These are phyloP conservation scores for Falco berigora DNA, from an alignment of 2,797 vertebrate genomes.

Conservation along the genomic window DNA sequence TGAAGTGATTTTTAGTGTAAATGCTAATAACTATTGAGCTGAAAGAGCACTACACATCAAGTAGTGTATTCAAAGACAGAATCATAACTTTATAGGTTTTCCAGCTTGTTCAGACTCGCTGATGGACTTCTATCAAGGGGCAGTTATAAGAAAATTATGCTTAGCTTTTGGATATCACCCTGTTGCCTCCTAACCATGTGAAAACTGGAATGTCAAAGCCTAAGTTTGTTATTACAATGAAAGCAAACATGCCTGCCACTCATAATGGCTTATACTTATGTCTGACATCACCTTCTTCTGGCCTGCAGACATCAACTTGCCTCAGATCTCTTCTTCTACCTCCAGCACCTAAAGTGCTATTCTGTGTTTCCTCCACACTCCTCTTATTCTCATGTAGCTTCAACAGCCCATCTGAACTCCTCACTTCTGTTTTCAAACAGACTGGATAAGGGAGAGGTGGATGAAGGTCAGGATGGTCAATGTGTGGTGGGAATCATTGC, in stretches of 20 bases:
- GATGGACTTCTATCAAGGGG: background rate
- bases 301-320: background rate
- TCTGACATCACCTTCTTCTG: background rate
- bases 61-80: background rate
- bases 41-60: background rate
- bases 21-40: background rate
- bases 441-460: background rate
- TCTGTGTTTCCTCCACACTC: background rate
- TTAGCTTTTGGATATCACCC: background rate
- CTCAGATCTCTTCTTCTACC: background rate
- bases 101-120: background rate
- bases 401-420: background rate
- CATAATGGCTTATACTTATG: background rate
- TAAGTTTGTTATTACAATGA: background rate
- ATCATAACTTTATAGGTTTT: background rate
- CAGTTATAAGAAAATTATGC: background rate
- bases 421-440: background rate
- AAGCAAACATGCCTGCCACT: background rate
- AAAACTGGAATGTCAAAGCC: background rate
- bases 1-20: background rate
- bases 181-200: background rate
- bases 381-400: background rate
- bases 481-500: rapidly evolving
- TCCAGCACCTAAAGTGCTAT: background rate
- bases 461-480: background rate